Base-by-base conservation (phyloP, 2,797 vertebrate species). In the Lophius americanus region DNA sequence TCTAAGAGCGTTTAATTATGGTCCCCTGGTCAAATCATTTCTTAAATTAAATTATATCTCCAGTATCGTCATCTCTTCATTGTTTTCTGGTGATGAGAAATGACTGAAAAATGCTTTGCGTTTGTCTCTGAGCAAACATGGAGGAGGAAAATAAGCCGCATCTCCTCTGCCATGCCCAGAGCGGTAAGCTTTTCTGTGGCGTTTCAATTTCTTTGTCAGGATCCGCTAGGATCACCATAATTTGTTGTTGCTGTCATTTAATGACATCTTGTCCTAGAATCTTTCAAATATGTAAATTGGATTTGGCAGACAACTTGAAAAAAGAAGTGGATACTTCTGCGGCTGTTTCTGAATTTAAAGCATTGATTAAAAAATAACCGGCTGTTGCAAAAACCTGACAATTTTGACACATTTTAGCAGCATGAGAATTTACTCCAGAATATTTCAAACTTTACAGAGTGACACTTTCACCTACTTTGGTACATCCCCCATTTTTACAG, bases 401-500 rank as follows among this genome's bases (percentile, higher is more conserved):
- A 50, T 36, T 8, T 13, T 54, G 33, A 37, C 13, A 23, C 8
- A 54, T 68, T 64, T 58, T 9, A 60, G 54, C 23, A 64, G 43
- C 47, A 47, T 33, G 3, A 48, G 0, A 56, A 51, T 51, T 13
- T 58, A 7, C 46, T 44, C 3, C 3, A 55, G 6, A 36, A 51
- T 13, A 36, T 56, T 58, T 78, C 23, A 23, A 23, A 23, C 23
- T 23, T 42, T 33, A 13, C 4, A 61, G 13, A 65, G 3, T 2
- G 2, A 62, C 37, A 72, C 5, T 39, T 74, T 64, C 59, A 75
- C 90, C 32, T 88, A 98, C 98, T 95, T 97, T 98, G 36, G 90
- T 93, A 85, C 98, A 99, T 14, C 97, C 98, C 86, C 94, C 94
- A 71, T 99, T 99, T 93, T 98, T 98, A 95, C 98, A 99, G 2